Conservation (phyloP, 1,140 invertebrate species). For the Danaus melanippus region DNA sequence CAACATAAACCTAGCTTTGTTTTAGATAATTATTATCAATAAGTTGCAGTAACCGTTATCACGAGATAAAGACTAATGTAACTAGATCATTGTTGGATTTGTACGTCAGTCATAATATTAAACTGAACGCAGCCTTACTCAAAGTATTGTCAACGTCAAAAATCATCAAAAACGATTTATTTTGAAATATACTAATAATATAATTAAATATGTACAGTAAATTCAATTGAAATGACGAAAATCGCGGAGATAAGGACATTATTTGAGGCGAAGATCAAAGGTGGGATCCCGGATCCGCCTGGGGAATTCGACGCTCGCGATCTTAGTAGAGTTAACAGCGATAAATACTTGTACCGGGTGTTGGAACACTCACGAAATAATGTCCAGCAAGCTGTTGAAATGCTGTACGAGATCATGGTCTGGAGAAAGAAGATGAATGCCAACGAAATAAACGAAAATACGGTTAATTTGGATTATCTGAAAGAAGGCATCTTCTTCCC, state of each 20-base stretch:
- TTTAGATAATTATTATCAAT: too few species aligned
- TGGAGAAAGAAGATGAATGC: constrained; percentile 31
- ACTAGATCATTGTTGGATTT: too few species aligned
- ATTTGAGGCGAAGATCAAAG: constrained; percentile 34
- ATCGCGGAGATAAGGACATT: constrained; percentile 30
- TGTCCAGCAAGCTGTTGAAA: constrained; percentile 27
- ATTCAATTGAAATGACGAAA: constrained; percentile 23
- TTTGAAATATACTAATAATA: too few species aligned
- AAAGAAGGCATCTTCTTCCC: constrained; percentile 36
- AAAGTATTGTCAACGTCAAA: too few species aligned
- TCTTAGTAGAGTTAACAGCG: constrained; percentile 31
- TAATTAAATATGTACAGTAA: too few species aligned
- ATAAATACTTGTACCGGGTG: constrained; percentile 35
- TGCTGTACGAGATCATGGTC: constrained; percentile 36
- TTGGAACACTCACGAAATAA: constrained; percentile 37
- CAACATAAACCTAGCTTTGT: too few species aligned
- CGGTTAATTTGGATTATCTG: constrained; percentile 30
- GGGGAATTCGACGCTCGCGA: constrained; percentile 31
- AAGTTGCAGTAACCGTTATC: too few species aligned
- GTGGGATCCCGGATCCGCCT: constrained; percentile 23
- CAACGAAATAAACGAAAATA: constrained; percentile 32
- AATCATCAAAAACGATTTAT: too few species aligned
- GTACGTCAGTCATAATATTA: too few species aligned
- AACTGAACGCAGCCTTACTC: too few species aligned
- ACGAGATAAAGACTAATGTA: too few species aligned